phyloP scores from a whole-genome alignment of 2,113 vertebrate genomes.

The Raphicerus campestris region DNA sequence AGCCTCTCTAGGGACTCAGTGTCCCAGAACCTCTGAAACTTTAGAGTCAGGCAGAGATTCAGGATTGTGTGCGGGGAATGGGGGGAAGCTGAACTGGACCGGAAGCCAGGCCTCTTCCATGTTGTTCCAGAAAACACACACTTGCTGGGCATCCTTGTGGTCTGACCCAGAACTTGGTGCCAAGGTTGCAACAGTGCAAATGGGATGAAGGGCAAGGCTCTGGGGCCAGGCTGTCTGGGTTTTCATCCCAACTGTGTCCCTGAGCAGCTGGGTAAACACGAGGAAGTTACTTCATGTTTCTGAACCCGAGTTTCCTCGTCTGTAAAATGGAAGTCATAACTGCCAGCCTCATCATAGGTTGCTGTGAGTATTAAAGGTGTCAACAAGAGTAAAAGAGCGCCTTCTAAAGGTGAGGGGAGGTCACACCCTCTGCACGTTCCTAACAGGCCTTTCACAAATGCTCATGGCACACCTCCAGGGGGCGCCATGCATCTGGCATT shows the following conservation, averaged over 20 bases:
- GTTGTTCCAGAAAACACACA: neutral
- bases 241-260: neutral
- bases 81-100: no score
- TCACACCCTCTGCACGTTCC: neutral
- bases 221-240: neutral
- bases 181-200: neutral
- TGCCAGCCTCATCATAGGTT: neutral
- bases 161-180: neutral
- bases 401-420: neutral
- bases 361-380: neutral
- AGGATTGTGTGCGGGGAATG: accelerated
- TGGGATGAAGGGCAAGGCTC: neutral
- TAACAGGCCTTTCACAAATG: neutral
- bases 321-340: neutral
- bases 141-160: neutral
- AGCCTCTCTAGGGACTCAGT: neutral
- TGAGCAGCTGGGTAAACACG: neutral
- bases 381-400: accelerated
- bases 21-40: neutral
- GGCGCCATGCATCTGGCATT: neutral
- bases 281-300: neutral
- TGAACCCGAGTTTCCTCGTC: neutral
- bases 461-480: neutral
- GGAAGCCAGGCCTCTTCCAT: neutral
- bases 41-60: neutral